Percentiles rank a stretch among this genome's conserved stretches.
Evolutionary conservation across 2,888 invertebrate genomes (phyloP).

Genomic region (Scaptomyza cyrtandrae): DNA sequence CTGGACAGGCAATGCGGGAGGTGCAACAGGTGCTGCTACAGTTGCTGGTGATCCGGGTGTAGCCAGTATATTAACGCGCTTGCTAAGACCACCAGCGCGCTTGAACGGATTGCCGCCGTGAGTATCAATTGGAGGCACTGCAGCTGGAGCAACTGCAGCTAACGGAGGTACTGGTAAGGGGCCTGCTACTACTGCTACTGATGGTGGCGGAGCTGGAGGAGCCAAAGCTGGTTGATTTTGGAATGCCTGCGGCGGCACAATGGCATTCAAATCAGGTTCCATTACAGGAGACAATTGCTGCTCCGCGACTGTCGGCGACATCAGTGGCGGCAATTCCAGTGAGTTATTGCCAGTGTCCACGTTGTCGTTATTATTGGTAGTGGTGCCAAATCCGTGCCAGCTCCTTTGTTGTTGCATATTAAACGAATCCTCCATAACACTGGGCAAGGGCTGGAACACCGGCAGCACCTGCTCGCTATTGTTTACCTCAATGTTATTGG

Average conservation of each 20-base stretch:
- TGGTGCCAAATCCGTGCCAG: constrained; percentile 59
- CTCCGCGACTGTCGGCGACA: constrained; percentile 33
- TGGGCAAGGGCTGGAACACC: constrained; percentile 46
- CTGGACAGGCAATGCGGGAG: constrained; percentile 22
- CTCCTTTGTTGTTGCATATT: constrained; percentile 83
- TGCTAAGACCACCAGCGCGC: constrained; percentile 72
- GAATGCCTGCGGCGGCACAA: constrained; percentile 68
- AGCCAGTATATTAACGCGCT: constrained; percentile 84
- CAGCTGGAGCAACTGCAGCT: background rate
- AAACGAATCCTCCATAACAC: constrained; percentile 87
- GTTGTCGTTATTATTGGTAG: constrained; percentile 17
- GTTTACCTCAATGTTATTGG: constrained; percentile 33
- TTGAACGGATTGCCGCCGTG: constrained; percentile 81
- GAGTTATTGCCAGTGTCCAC: constrained; percentile 24
- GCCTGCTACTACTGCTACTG: background rate
- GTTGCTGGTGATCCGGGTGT: constrained; percentile 70
- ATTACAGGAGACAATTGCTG: constrained; percentile 19
- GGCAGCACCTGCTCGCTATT: constrained; percentile 25
- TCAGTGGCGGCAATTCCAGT: constrained; percentile 47
- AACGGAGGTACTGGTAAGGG: background rate
- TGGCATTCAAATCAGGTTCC: constrained; percentile 66
- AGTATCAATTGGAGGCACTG: constrained; percentile 15
- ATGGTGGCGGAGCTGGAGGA: background rate
- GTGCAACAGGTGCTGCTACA: constrained; percentile 8
- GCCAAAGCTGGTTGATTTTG: constrained; percentile 57